Evolutionary conservation across 2,113 vertebrate genomes (phyloP).

Genomic region (Sylvietta virens): DNA sequence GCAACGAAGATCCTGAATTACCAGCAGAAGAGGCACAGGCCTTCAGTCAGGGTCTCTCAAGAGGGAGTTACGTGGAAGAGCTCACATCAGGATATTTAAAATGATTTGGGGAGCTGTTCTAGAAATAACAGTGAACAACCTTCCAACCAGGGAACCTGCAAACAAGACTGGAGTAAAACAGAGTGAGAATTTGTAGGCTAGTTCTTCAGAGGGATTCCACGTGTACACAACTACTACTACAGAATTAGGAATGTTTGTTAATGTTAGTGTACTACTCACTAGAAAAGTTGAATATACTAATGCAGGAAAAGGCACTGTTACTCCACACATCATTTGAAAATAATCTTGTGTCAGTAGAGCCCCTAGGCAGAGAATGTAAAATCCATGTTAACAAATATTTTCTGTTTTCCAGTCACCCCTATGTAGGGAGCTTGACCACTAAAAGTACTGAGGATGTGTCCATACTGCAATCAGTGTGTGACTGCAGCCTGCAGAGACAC

Average conservation of each 20-base stretch:
- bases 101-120: not conserved
- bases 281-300: not conserved
- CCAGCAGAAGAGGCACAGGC: not conserved
- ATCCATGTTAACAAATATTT: not conserved
- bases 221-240: not conserved
- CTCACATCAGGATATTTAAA: not conserved
- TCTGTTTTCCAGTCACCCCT: not conserved
- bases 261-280: not conserved
- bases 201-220: not conserved
- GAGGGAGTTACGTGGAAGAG: not conserved
- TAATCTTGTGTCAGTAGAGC: not conserved
- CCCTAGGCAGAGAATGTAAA: not conserved
- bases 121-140: not conserved
- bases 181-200: not conserved
- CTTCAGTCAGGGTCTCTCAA: not conserved
- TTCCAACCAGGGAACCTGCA: not conserved
- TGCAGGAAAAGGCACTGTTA: not conserved
- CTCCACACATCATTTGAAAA: not conserved
- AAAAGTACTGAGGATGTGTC: not conserved
- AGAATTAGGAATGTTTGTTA: not conserved
- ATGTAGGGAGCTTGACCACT: not conserved
- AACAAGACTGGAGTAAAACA: not conserved
- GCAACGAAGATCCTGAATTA: not conserved
- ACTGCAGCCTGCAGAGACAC: not conserved
- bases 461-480: not conserved